A percentile compares a stretch with the other conserved stretches of the same genome.
These are phyloP conservation scores for Polylopha cassiicola DNA, from an alignment of 2,888 invertebrate species.

Conservation along the genomic window DNA sequence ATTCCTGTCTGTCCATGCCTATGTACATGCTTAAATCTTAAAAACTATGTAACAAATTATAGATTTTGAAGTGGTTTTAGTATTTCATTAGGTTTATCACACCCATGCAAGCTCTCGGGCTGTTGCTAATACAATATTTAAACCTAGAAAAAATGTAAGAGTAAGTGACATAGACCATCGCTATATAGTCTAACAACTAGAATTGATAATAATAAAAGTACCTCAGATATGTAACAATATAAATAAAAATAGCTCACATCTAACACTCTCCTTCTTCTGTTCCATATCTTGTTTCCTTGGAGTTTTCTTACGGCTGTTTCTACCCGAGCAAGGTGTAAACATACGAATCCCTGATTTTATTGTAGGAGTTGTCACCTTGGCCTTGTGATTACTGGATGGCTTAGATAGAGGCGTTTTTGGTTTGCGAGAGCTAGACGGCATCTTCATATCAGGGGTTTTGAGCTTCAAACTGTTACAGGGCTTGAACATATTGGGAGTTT, in stretches of 20 bases:
- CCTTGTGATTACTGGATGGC: conserved; percentile 41
- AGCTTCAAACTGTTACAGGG: conserved; percentile 37
- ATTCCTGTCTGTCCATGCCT: no score
- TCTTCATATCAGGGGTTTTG: conserved; percentile 27
- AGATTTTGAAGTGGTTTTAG: no score
- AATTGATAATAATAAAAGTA: conserved; percentile 21
- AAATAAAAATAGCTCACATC: conserved; percentile 56
- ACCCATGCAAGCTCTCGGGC: no score
- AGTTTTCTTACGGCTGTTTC: conserved; percentile 50
- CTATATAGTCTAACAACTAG: conserved; percentile 22
- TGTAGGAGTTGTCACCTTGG: conserved; percentile 54
- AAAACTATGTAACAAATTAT: no score
- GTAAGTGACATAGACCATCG: conserved; percentile 15
- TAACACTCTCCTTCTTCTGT: conserved; percentile 56
- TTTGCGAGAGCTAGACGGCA: conserved; percentile 37
- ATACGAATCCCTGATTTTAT: conserved; percentile 60
- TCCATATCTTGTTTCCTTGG: conserved; percentile 39
- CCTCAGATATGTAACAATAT: conserved; percentile 31
- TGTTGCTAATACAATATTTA: no score
- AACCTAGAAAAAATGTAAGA: no score
- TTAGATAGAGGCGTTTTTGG: conserved; percentile 48
- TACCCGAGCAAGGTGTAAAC: conserved; percentile 56
- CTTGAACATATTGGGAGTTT: no score
- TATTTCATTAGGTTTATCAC: no score
- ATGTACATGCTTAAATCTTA: no score